phyloP scores from a whole-genome alignment of 2,113 vertebrate genomes.

The Tursiops truncatus region DNA sequence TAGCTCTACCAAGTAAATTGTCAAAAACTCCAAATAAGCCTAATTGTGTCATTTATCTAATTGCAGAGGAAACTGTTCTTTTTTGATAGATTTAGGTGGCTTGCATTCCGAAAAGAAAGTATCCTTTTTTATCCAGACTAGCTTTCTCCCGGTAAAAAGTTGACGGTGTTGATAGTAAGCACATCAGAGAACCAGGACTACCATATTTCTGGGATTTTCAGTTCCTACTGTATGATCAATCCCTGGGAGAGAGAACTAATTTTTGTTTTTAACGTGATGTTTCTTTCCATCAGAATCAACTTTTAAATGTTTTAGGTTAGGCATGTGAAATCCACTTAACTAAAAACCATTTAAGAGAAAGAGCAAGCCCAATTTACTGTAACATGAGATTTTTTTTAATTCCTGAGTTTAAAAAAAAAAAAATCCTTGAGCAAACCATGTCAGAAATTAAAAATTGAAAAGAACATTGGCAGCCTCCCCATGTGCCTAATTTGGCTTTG shows the following conservation, averaged over 20 bases:
- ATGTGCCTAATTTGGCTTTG: slow-evolving; percentile 68
- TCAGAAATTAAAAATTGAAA: slow-evolving; percentile 79
- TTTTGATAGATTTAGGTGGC: not conserved
- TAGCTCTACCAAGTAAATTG: slow-evolving; percentile 55
- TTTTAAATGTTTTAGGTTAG: slow-evolving; percentile 60
- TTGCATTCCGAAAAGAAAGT: slow-evolving; percentile 7
- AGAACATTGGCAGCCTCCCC: slow-evolving; percentile 63
- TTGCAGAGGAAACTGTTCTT: slow-evolving; percentile 43
- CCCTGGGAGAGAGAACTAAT: slow-evolving; percentile 28
- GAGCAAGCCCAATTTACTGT: slow-evolving; percentile 65
- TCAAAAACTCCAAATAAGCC: slow-evolving; percentile 59
- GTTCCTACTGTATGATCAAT: slow-evolving; percentile 19
- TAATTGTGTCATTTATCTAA: slow-evolving; percentile 60
- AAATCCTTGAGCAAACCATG: slow-evolving; percentile 58
- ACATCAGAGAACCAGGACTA: not conserved
- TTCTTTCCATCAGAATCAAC: slow-evolving; percentile 55
- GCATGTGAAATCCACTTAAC: slow-evolving; percentile 58
- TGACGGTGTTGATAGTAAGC: not conserved
- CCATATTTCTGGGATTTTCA: not conserved
- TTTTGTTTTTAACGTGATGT: slow-evolving; percentile 26
- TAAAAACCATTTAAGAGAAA: slow-evolving; percentile 65
- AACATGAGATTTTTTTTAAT: slow-evolving; percentile 58
- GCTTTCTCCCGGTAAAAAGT: not conserved
- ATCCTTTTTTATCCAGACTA: not conserved
- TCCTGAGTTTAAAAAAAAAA: slow-evolving; percentile 45